Percentiles rank a stretch among this genome's conserved stretches.
Conservation (phyloP, 1,140 invertebrate genomes). For the Plodia interpunctella region DNA sequence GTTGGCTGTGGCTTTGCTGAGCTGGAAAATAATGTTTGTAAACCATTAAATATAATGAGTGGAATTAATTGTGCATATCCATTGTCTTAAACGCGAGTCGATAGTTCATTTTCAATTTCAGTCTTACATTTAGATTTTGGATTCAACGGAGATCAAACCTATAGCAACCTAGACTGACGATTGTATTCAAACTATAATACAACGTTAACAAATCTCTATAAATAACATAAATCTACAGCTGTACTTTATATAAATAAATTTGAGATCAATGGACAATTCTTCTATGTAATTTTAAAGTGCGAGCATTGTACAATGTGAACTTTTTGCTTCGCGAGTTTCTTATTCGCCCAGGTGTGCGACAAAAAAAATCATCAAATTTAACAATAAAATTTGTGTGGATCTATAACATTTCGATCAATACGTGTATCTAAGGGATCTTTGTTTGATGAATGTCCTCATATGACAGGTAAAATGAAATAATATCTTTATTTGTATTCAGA, state of each 20-base stretch:
- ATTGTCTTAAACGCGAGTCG: slow-evolving; percentile 1
- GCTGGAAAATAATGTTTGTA: background rate
- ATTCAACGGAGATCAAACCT: slow-evolving; percentile 53
- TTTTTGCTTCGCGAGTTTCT: slow-evolving; percentile 21
- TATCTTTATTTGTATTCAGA: slow-evolving; percentile 35
- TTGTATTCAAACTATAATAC: slow-evolving; percentile 19
- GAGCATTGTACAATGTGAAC: slow-evolving; percentile 8
- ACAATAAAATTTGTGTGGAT: slow-evolving; percentile 10
- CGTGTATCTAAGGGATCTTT: slow-evolving; percentile 12
- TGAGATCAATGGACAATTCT: slow-evolving; percentile 69
- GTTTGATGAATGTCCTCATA: background rate
- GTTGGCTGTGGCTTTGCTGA: background rate
- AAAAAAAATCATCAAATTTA: slow-evolving; percentile 36
- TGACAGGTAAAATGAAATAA: background rate
- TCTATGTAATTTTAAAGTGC: slow-evolving; percentile 20
- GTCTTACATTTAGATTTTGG: slow-evolving; percentile 52
- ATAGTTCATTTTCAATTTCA: slow-evolving; percentile 20
- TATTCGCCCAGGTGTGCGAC: slow-evolving; percentile 49
- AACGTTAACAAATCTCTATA: slow-evolving; percentile 45
- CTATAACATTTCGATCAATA: slow-evolving; percentile 8
- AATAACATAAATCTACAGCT: slow-evolving; percentile 52
- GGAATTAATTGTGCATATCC: background rate
- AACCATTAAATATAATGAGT: background rate
- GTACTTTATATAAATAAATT: slow-evolving; percentile 67
- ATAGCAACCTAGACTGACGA: slow-evolving; percentile 18